Evolutionary conservation across 2,113 vertebrate genomes (phyloP), one percentile per base, ranked within the genome.

Genomic region (Ptilorrhoa leucosticta): DNA sequence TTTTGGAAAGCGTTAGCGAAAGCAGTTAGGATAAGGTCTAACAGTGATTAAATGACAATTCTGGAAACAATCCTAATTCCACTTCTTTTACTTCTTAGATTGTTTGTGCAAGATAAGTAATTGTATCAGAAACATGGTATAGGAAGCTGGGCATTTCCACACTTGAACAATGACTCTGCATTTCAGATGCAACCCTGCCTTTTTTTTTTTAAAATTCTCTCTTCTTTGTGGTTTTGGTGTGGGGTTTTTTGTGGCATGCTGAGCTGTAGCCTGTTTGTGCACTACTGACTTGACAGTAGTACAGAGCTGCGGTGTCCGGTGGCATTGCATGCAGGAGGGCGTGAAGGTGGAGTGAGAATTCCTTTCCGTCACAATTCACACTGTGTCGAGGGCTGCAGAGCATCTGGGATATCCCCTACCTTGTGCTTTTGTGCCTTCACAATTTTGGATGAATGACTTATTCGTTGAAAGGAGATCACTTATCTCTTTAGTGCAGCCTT

Each of bases 221-320:
- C 69, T 60, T 13, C 7, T 76, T n/a, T 5, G 23, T 61, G 19
- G 2, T 58, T 94, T 63, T 83, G 28, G 28, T 42, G 11, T 45
- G 48, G 0, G 0, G 1, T 35, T 92, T 82, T 89, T 64, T 68
- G 54, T 58, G 15, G 16, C 11, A 7, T 44, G 35, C 21, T 76
- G 47, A 61, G 37, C 54, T 86, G 66, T 44, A 77, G 35, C 50
- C 27, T 73, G 13, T 51, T 70, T 18, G 20, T 44, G 16, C 51
- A 40, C 33, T 71, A 8, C 45, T 30, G 48, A 30, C 48, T 78
- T 70, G 31, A 33, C 3, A 4, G 26, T 45, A 30, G 18, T 37
- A 24, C 1, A 3, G 75, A 79, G 44, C 23, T 79, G 14, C 0
- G 0, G 27, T 26, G 56, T 47, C 42, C 1, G 0, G 48, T 1